phyloP scores from a whole-genome alignment of 2,113 vertebrate species.

The Coregonus clupeaformis region DNA sequence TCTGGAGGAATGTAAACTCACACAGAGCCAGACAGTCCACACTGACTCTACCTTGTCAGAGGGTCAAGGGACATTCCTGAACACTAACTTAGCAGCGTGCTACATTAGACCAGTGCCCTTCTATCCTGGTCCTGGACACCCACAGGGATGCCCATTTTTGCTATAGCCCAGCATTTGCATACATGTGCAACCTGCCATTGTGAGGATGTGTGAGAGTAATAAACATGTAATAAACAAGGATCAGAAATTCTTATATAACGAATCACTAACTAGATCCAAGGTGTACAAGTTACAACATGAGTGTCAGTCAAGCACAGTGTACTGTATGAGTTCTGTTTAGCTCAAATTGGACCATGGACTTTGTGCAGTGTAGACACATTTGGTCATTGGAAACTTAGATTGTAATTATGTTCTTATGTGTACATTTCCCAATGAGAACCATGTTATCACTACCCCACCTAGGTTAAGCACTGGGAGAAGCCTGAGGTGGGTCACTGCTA shows the following conservation, averaged over 20 bases:
- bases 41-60: background rate
- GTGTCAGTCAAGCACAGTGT: too few relatives aligned
- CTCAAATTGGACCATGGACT: background rate
- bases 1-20: conserved; percentile 13
- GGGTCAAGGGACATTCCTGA: background rate
- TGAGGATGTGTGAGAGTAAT: too few relatives aligned
- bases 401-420: background rate
- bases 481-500: conserved; percentile 22
- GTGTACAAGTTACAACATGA: too few relatives aligned
- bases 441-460: conserved; percentile 41
- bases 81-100: background rate
- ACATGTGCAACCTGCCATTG: too few relatives aligned
- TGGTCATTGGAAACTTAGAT: conserved; percentile 10
- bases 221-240: too few relatives aligned
- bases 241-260: too few relatives aligned
- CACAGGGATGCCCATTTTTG: too few relatives aligned
- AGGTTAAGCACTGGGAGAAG: conserved; percentile 26
- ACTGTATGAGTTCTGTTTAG: background rate
- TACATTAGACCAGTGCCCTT: too few relatives aligned
- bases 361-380: background rate
- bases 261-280: too few relatives aligned
- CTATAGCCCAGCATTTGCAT: too few relatives aligned
- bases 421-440: conserved; percentile 20
- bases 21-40: background rate
- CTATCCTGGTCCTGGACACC: too few relatives aligned